Percentiles rank a stretch among this genome's conserved stretches.
phyloP scores from a whole-genome alignment of 2,113 vertebrate genomes.

The Scomber scombrus region DNA sequence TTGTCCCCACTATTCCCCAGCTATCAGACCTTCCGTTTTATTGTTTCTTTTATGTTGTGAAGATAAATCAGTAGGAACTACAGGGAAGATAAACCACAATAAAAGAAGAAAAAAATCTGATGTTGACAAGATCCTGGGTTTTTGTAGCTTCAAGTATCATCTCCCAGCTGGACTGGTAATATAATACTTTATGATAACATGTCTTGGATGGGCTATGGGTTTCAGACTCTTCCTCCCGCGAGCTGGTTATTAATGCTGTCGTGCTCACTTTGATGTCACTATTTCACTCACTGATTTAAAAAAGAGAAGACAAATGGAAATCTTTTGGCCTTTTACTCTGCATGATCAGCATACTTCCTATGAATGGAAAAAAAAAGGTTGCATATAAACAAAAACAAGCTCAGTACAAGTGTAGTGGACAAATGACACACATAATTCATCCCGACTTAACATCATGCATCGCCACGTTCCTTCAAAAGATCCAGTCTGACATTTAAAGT shows the following conservation, averaged over 20 bases:
- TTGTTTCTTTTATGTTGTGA: constrained; percentile 17
- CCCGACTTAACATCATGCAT: background rate
- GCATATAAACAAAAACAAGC: constrained; percentile 4
- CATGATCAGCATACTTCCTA: background rate
- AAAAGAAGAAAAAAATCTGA: constrained; percentile 13
- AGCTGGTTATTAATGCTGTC: background rate
- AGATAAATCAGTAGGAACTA: constrained; percentile 49
- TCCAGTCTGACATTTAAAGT: constrained; percentile 7
- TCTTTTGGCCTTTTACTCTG: constrained; percentile 12
- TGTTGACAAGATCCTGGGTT: background rate
- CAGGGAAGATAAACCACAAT: constrained; percentile 32
- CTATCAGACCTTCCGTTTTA: constrained; percentile 29
- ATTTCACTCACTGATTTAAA: background rate
- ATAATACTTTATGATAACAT: constrained; percentile 47
- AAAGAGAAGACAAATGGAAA: constrained; percentile 2
- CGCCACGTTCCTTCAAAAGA: background rate
- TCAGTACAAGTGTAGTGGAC: background rate
- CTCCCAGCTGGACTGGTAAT: constrained; percentile 31
- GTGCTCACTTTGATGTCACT: constrained; percentile 10
- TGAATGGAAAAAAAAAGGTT: background rate
- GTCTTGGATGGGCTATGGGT: constrained; percentile 13
- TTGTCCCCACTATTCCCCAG: constrained; percentile 8
- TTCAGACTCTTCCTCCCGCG: background rate
- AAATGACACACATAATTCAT: constrained; percentile 11
- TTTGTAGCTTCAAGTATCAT: constrained; percentile 16